Evolutionary conservation across 2,113 vertebrate species (phyloP).

Genomic region (Psephotus haematonotus): DNA sequence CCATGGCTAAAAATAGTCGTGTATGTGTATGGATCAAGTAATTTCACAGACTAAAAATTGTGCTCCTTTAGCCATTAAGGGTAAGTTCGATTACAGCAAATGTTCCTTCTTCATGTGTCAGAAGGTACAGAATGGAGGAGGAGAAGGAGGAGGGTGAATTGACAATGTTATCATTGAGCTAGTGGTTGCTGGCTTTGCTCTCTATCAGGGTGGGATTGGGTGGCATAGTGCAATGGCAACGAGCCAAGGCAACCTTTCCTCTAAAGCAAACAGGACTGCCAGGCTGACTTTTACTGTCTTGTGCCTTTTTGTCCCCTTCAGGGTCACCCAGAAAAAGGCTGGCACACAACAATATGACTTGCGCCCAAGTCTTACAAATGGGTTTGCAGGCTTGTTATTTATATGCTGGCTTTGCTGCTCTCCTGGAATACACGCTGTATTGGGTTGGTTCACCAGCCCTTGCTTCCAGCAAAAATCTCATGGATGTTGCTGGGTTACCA

Average conservation of each 20-base stretch:
- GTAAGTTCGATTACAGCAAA: neutral
- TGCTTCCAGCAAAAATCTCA: neutral
- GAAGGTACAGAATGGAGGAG: neutral
- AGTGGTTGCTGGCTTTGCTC: neutral
- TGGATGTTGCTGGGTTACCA: neutral
- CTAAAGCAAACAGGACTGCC: neutral
- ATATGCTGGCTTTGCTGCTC: neutral
- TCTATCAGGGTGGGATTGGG: neutral
- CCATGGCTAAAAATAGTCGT: neutral
- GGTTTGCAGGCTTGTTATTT: neutral
- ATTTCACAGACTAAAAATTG: neutral
- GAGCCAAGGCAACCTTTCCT: neutral
- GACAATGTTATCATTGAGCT: neutral
- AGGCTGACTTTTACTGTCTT: neutral
- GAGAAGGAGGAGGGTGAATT: neutral
- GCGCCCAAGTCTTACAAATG: accelerated
- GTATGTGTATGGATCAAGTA: neutral
- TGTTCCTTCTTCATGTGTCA: neutral
- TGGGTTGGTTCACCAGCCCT: neutral
- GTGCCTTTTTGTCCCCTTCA: neutral
- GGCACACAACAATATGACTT: accelerated
- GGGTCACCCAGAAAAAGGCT: neutral
- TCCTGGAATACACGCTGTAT: neutral
- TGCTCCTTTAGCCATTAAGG: neutral
- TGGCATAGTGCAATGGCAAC: neutral